Percentiles rank a stretch among this genome's conserved stretches.
Conservation (phyloP, 2,888 invertebrate genomes). For the Adelphocoris suturalis region DNA sequence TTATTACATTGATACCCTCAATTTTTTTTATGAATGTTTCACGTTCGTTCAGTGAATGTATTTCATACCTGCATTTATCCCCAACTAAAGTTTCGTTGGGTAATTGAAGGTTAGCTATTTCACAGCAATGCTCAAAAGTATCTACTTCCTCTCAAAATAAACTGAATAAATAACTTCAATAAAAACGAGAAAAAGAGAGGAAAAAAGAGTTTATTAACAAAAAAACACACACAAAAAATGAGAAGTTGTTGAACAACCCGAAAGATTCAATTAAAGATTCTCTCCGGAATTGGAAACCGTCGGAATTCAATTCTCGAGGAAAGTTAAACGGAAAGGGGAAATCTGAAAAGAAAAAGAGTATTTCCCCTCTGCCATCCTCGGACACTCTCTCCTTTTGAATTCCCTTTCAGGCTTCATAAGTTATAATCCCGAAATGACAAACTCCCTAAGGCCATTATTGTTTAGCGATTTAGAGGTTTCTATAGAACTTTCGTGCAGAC, state of each 20-base stretch:
- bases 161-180: constrained; percentile 24
- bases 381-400: constrained; percentile 41
- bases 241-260: constrained; percentile 58
- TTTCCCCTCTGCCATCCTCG: neutral
- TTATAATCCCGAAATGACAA: constrained; percentile 64
- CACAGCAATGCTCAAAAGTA: neutral
- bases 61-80: no score
- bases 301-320: constrained; percentile 59
- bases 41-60: no score
- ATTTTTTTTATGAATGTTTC: no score
- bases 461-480: constrained; percentile 50
- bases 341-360: constrained; percentile 38
- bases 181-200: neutral
- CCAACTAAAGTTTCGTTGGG: no score
- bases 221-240: neutral
- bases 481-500: constrained; percentile 37
- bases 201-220: constrained; percentile 41
- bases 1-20: no score
- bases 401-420: constrained; percentile 54
- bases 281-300: constrained; percentile 53
- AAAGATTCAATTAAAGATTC: constrained; percentile 68
- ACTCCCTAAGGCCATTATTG: constrained; percentile 47
- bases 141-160: neutral
- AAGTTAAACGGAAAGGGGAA: constrained; percentile 42
- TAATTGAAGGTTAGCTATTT: no score